Base-by-base conservation (phyloP, 2,797 vertebrate genomes). In the Tenualosa thibaudeaui region DNA sequence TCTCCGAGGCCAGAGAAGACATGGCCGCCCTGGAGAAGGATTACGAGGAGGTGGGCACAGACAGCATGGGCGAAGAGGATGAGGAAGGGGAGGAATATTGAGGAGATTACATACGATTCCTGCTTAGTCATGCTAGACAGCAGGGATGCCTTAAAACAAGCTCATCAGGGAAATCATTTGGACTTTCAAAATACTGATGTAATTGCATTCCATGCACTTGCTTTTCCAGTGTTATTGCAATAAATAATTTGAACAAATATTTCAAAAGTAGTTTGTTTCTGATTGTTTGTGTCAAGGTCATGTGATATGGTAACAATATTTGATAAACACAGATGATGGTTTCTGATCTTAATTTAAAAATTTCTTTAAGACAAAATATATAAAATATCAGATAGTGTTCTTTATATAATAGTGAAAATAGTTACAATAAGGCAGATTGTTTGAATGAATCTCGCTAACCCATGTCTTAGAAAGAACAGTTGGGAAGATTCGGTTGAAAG, bases 11-110 rank as follows among this genome's bases (percentile, higher is more conserved):
- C 84, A 92, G 98, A 88, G 98, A 99, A 85, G 98, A 99, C 68
- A 96, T 99, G 93, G 97, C 97, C 82, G 97, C 98, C 40, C 92
- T 99, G 93, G 98, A 99, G 93, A 99, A 98, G 90, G 98, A 99
- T 94, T 99, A 99, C 82, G 98, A 99, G 92, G 98, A 99, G 88
- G 98, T 99, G 26, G 98, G 97, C 86, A 97, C 96, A 54, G 95
- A 96, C 93, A 95, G 93, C 82, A 0, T 96, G 24, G 94, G 92
- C 78, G 95, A 95, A 0, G 95, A 96, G 88, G 94, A 95, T 58
- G 95, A 96, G 90, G 95, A 96, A 19, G 95, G 95, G 87, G 93
- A 95, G 81, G 94, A 94, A 85, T 95, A 94, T 19, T 94, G 49
- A 94, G 86, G 94, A 53, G 83, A 87, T 65, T 68, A 87, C 85